These are phyloP conservation scores for Tamias sibiricus DNA, from an alignment of 2,113 vertebrate genomes.

Conservation along the genomic window DNA sequence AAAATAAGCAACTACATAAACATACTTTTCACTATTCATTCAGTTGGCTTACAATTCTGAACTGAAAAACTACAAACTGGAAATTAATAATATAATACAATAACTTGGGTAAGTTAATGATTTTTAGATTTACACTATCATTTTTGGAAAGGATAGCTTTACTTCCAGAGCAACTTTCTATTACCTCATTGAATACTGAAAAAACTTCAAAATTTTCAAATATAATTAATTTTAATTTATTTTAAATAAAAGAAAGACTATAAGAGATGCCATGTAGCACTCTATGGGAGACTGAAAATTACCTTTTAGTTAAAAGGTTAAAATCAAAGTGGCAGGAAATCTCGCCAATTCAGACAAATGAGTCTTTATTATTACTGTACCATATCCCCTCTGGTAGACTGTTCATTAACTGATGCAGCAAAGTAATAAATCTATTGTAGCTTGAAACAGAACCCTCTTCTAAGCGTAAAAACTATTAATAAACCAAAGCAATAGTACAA, in stretches of 20 bases:
- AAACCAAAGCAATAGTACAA: background rate
- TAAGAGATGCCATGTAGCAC: background rate
- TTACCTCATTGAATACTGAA: background rate
- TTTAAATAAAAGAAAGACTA: background rate
- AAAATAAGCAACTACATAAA: background rate
- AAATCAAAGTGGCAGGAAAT: background rate
- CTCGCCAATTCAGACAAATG: background rate
- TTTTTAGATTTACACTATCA: background rate
- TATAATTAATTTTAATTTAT: background rate
- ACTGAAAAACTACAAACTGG: background rate
- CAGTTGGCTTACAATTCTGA: background rate
- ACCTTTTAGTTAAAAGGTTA: background rate
- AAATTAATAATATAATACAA: conserved; percentile 48
- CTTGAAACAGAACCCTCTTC: background rate
- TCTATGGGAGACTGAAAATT: background rate
- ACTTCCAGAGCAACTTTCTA: background rate
- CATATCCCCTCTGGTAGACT: background rate
- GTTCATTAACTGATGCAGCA: background rate
- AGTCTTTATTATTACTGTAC: background rate
- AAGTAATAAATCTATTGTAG: background rate
- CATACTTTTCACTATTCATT: background rate
- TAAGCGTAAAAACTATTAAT: background rate
- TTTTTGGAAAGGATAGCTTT: background rate
- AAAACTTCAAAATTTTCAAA: background rate
- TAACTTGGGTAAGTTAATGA: background rate